Evolutionary conservation across 37 sponge, comb jelly and placozoan genomes (phyloP), one percentile per base, ranked within the genome.

Genomic region (Haliclona indistincta): DNA sequence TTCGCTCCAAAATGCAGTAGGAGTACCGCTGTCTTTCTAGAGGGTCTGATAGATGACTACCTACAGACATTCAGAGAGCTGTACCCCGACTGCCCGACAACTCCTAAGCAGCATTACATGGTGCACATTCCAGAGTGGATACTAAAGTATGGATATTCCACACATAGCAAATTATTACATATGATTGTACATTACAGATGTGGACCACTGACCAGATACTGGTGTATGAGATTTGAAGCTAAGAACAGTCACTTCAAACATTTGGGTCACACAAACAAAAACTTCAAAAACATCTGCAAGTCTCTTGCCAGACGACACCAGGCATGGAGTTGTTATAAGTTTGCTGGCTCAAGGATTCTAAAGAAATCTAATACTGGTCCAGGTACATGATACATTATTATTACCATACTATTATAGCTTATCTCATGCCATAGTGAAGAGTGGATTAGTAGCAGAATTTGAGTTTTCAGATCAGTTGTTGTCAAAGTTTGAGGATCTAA

Each of bases 201-300:
- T 87, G 87, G 87, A 8, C 87, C 87, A 72, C 63, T 74, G 56
- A 44, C 32, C 5, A 44, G 81, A 6, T 49, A 68, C 25, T 87
- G 87, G 87, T 87, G 87, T 55, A 87, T 87, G 87, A 36, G 87
- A 34, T 87, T 70, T 70, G 87, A 87, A 43, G 87, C 77, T 20
- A 87, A 87, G 34, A 81, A 87, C 40, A 74, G 52, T 36, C 73
- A 69, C 45, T 85, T 85, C 49, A 81, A 71, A 45, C 56, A 63
- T 49, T 49, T 85, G 32, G 78, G 73, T 15, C 65, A 64, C 7
- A 43, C 26, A 29, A 25, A 58, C 17, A 70, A 53, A 38, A 63
- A 71, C 36, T 85, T 75, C 28, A 71, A 78, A 56, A 85, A 86
- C 38, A 39, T 86, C 2, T 33, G 75, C 42, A 87, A 80, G 65